Base-by-base conservation (phyloP, 2,888 invertebrate genomes). In the Nemapogon koenigi region DNA sequence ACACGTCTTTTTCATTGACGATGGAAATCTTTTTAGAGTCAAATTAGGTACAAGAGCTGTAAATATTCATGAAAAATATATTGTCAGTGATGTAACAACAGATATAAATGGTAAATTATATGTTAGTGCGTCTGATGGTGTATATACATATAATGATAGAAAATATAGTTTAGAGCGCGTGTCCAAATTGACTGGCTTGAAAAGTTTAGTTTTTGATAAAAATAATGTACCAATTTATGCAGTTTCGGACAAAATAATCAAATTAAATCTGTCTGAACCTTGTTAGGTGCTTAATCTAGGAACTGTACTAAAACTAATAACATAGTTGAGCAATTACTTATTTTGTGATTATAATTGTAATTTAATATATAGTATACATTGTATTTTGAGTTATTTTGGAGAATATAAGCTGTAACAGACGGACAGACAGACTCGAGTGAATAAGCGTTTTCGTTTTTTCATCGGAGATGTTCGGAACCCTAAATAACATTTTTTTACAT, bases 81-180 rank as follows among this genome's bases (percentile, higher is more conserved):
- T 43, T 6, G 64, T 64, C 0, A 50, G 57, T 37, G 49, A 53
- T 1, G 46, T 75, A 2, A 49, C 64, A 0, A 59, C 61, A 0
- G 67, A 75, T 49, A 38, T 49, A 10, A 50, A 57, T 46, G 56
- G 43, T 6, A 67, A 57, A 39, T 60, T 67, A 0, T 66, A 55
- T 42, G 44, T 68, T 2, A 53, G 60, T 35, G 56, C 70, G 1
- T 57, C 49, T 1, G 58, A 58, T 35, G 75, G 72, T 1, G 38
- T 72, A 0, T 73, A 57, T 35, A 52, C 58, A 0, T 76, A 73
- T 31, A 73, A 76, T 50, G 72, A 69, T 35, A 72, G 65, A 40
- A 76, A 73, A 39, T 73, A 57, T 41, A 65, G 58, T 1, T 52
- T 71, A 35, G 73, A 73, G 43, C 72, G 61, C 45, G 53, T 63